phyloP scores from a whole-genome alignment of 2,113 vertebrate genomes.

The Heterocephalus glaber region DNA sequence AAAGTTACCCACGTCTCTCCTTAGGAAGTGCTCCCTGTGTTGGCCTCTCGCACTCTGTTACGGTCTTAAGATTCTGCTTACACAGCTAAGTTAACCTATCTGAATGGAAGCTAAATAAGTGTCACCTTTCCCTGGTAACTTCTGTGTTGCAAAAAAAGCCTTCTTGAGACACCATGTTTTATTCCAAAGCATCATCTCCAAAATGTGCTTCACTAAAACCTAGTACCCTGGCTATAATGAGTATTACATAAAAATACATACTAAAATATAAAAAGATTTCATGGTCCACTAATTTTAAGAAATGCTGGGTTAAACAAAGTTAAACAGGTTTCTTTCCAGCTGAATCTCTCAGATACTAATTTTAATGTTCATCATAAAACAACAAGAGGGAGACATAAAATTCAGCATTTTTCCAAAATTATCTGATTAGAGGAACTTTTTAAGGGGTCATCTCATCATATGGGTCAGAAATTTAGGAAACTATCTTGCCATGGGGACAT shows the following conservation, averaged over 20 bases:
- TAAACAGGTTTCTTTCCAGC: conserved; percentile 25
- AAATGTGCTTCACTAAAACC: not conserved
- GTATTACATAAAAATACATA: not conserved
- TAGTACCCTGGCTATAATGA: not conserved
- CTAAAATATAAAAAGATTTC: not conserved
- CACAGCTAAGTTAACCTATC: not conserved
- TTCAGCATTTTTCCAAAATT: conserved; percentile 38
- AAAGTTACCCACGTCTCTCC: not conserved
- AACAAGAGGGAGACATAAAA: conserved; percentile 20
- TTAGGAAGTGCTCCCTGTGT: not conserved
- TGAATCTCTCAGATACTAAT: conserved; percentile 46
- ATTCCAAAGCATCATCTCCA: not conserved
- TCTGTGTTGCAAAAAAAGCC: not conserved
- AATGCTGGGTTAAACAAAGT: conserved; percentile 42
- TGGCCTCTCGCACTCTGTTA: too few species aligned
- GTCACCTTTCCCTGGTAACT: not conserved
- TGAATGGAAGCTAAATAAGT: not conserved
- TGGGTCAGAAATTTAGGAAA: conserved; percentile 21
- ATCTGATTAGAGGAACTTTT: not conserved
- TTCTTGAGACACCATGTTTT: not conserved
- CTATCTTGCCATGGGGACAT: not conserved
- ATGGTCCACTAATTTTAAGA: not conserved
- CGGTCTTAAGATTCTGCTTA: not conserved
- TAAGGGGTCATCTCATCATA: not conserved
- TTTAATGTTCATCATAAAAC: conserved; percentile 45